A percentile compares a stretch with the other conserved stretches of the same genome.
Conservation (phyloP, 2,888 invertebrate species). For the Nemoura dubitans region DNA sequence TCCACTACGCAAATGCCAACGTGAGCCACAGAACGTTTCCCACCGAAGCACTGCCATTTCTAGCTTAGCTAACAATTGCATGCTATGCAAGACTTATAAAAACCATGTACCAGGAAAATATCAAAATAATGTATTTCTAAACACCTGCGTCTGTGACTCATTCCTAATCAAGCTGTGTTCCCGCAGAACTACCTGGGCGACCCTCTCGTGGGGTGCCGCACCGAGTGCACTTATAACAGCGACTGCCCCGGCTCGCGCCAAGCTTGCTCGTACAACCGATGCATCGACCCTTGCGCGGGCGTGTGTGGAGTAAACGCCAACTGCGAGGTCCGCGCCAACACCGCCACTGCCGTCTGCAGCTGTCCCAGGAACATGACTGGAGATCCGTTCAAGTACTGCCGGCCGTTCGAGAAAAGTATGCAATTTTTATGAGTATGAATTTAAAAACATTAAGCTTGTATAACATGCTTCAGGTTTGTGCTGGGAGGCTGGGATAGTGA, state of each 20-base stretch:
- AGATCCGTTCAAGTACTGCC: constrained; percentile 82
- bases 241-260: constrained; percentile 82
- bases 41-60: too few relatives aligned
- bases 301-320: constrained; percentile 83
- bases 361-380: constrained; percentile 89
- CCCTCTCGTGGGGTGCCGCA: constrained; percentile 77
- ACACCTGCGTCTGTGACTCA: too few relatives aligned
- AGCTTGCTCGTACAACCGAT: constrained; percentile 83
- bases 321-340: constrained; percentile 74
- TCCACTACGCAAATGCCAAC: too few relatives aligned
- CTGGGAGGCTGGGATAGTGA: too few relatives aligned
- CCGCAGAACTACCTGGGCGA: constrained; percentile 79
- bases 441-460: too few relatives aligned
- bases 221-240: constrained; percentile 81
- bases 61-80: too few relatives aligned
- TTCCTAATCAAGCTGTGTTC: too few relatives aligned
- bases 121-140: too few relatives aligned
- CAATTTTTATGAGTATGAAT: constrained; percentile 47
- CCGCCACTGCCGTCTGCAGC: constrained; percentile 77
- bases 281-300: constrained; percentile 80
- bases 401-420: constrained; percentile 82
- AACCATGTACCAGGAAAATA: too few relatives aligned
- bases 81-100: too few relatives aligned
- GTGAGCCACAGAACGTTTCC: too few relatives aligned
- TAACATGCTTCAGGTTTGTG: too few relatives aligned